Conservation (phyloP, 2,888 invertebrate genomes). For the Lissonota sp. region DNA sequence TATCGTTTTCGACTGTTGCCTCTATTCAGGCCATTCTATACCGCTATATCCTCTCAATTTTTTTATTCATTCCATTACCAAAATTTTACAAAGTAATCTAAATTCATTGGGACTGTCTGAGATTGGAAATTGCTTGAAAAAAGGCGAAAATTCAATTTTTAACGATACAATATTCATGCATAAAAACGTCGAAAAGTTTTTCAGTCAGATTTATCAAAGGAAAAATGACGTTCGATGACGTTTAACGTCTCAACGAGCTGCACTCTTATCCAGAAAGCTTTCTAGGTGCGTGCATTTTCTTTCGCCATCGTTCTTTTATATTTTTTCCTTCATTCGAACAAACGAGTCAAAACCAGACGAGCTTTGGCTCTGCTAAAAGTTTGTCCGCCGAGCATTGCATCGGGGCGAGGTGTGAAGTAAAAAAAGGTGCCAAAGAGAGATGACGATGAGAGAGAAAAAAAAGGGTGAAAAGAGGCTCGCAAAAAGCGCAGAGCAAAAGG, state of each 20-base stretch:
- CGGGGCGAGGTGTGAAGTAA: slow-evolving; percentile 24
- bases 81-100: background rate
- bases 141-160: no score
- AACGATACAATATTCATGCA: no score
- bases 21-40: background rate
- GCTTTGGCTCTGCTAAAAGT: slow-evolving; percentile 55
- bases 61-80: background rate
- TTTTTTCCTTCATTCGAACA: slow-evolving; percentile 26
- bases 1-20: slow-evolving; percentile 1
- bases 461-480: background rate
- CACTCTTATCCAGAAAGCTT: slow-evolving; percentile 29
- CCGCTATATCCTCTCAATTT: background rate
- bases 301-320: background rate
- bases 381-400: slow-evolving; percentile 4
- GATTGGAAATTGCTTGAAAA: no score
- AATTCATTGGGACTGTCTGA: no score
- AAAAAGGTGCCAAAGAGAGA: slow-evolving; percentile 22
- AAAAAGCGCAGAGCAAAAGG: no score
- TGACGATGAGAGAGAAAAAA: slow-evolving; percentile 28
- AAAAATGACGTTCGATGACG: background rate
- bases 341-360: slow-evolving; percentile 50
- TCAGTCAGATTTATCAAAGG: background rate
- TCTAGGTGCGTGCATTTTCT: background rate
- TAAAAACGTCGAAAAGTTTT: background rate
- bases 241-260: slow-evolving; percentile 27